A percentile compares a stretch with the other conserved stretches of the same genome.
phyloP scores from a whole-genome alignment of 2,797 vertebrate species.

The Cyclopterus lumpus region DNA sequence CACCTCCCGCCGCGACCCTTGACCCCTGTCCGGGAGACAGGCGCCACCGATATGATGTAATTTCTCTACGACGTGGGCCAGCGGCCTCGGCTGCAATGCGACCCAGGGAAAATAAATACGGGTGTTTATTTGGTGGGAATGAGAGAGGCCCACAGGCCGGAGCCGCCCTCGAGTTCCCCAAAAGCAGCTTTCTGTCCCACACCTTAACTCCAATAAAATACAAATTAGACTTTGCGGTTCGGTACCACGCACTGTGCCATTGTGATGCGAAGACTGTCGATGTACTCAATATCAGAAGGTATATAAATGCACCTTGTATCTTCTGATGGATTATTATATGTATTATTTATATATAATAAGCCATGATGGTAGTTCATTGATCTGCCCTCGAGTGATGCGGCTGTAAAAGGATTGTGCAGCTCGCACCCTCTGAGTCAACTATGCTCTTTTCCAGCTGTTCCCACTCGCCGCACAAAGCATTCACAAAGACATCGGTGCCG shows the following conservation, averaged over 20 bases:
- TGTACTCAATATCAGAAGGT: not conserved
- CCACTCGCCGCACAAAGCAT: constrained; percentile 41
- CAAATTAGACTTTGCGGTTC: constrained; percentile 24
- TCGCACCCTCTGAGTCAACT: constrained; percentile 22
- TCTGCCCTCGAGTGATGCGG: not conserved
- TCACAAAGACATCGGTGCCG: constrained; percentile 41
- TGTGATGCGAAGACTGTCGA: constrained; percentile 4
- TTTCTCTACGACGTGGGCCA: constrained; percentile 64
- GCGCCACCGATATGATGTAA: constrained; percentile 70
- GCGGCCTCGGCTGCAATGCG: constrained; percentile 56
- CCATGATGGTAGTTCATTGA: constrained; percentile 3
- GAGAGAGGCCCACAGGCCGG: constrained; percentile 40
- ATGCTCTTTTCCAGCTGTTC: constrained; percentile 37
- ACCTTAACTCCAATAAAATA: constrained; percentile 29
- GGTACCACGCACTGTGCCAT: not conserved
- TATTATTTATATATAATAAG: not conserved
- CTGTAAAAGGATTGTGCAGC: constrained; percentile 20
- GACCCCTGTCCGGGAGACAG: constrained; percentile 73
- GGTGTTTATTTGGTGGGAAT: constrained; percentile 63
- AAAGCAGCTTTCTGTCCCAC: constrained; percentile 33
- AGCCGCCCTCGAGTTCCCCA: constrained; percentile 33
- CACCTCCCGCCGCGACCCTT: constrained; percentile 72
- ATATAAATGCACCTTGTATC: not conserved
- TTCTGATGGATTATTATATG: not conserved
- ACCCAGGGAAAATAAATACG: constrained; percentile 73